Conservation (phyloP, 1,140 invertebrate species). For the Macrostomum lignano region DNA sequence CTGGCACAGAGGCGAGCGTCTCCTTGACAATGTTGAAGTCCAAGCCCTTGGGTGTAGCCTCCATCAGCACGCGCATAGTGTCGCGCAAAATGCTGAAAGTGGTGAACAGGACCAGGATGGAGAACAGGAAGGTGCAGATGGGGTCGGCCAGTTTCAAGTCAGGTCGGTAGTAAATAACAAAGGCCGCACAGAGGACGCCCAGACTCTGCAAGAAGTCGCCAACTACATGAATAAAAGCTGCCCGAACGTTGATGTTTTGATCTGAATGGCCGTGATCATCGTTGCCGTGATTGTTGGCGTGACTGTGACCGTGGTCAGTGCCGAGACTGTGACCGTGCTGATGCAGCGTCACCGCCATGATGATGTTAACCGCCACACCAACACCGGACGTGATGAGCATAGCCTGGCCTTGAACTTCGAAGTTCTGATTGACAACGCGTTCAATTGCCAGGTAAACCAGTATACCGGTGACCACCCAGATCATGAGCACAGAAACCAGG, state of each 20-base stretch:
- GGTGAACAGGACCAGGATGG: slow-evolving; percentile 67
- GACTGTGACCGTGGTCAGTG: no score
- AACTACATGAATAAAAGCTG: slow-evolving; percentile 87
- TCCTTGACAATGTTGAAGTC: slow-evolving; percentile 53
- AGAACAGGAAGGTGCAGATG: slow-evolving; percentile 91
- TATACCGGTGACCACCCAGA: slow-evolving; percentile 75
- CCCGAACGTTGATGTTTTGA: slow-evolving; percentile 54
- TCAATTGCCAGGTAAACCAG: slow-evolving; percentile 59
- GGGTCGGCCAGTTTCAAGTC: slow-evolving; percentile 69
- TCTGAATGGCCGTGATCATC: no score
- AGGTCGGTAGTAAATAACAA: slow-evolving; percentile 35
- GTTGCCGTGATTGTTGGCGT: no score
- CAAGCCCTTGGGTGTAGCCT: slow-evolving; percentile 56
- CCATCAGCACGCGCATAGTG: slow-evolving; percentile 66
- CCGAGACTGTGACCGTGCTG: slow-evolving; percentile 1
- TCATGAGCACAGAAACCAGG: slow-evolving; percentile 58
- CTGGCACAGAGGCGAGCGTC: slow-evolving; percentile 51
- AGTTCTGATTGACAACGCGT: slow-evolving; percentile 44
- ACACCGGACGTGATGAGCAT: slow-evolving; percentile 69
- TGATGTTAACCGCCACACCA: slow-evolving; percentile 58
- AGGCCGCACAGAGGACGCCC: slow-evolving; percentile 54
- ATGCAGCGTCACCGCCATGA: no score
- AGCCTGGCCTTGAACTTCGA: slow-evolving; percentile 48
- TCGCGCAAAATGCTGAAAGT: slow-evolving; percentile 75
- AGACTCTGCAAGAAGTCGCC: slow-evolving; percentile 86